These are phyloP conservation scores for Brachionus calyciflorus DNA, from an alignment of 1,140 invertebrate genomes.

Conservation along the genomic window DNA sequence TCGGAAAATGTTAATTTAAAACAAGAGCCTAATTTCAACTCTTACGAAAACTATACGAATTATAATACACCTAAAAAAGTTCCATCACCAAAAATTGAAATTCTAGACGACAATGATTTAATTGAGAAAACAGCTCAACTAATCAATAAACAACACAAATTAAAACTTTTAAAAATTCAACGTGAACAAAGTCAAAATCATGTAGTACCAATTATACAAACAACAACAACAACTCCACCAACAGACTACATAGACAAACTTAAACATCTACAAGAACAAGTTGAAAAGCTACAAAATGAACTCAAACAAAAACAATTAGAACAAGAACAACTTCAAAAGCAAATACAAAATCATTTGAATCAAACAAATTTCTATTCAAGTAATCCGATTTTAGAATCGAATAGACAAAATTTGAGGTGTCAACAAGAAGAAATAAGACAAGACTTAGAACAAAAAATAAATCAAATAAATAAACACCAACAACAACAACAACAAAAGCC, in stretches of 20 bases:
- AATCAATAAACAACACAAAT: neutral
- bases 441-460: constrained; percentile 9
- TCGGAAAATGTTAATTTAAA: neutral
- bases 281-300: neutral
- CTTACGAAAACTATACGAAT: too few relatives aligned
- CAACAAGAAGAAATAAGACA: constrained; percentile 8
- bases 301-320: neutral
- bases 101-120: neutral
- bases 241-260: neutral
- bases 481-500: neutral
- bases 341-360: neutral
- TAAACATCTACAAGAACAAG: neutral
- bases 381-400: neutral
- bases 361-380: neutral
- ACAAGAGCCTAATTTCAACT: too few relatives aligned
- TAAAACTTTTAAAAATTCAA: neutral
- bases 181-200: neutral
- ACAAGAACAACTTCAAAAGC: neutral
- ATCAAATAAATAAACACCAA: neutral
- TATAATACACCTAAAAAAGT: neutral
- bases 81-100: too few relatives aligned
- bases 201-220: neutral
- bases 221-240: neutral
- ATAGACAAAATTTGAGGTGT: neutral
- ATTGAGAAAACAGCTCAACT: constrained; percentile 15